phyloP scores from a whole-genome alignment of 1,140 invertebrate species.

The Hylaeus volcanicus region DNA sequence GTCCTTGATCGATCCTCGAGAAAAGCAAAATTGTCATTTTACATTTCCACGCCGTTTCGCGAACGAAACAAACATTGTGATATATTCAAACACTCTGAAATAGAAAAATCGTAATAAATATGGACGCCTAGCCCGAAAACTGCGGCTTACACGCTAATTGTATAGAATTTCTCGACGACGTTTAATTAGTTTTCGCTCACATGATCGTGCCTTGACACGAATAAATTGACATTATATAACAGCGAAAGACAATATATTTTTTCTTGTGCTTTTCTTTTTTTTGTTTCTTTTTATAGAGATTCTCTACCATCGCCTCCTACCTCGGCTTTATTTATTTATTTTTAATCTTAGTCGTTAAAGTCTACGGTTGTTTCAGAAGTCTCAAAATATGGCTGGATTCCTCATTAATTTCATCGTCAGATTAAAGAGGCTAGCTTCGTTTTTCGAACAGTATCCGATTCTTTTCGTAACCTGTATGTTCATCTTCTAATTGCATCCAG shows the following conservation, averaged over 20 bases:
- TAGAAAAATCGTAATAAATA: conserved; percentile 21
- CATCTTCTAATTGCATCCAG: neutral
- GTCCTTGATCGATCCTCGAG: neutral
- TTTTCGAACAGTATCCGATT: no score
- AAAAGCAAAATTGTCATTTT: neutral
- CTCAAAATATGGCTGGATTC: conserved; percentile 47
- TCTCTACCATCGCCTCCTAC: neutral
- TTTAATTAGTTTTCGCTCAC: neutral
- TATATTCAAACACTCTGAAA: neutral
- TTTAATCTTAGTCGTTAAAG: conserved; percentile 1
- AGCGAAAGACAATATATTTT: conserved; percentile 22
- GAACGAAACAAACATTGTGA: neutral
- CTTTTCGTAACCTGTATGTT: no score
- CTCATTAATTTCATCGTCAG: conserved; percentile 33
- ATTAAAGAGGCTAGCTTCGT: neutral
- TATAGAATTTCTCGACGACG: neutral
- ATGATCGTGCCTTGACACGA: conserved; percentile 6
- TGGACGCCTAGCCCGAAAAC: neutral
- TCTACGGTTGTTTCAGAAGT: conserved; percentile 6
- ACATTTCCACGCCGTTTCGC: no score
- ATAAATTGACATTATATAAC: conserved; percentile 47
- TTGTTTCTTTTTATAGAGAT: neutral
- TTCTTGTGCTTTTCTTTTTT: neutral
- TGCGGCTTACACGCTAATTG: conserved; percentile 14
- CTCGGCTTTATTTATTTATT: neutral